Evolutionary conservation across 2,113 vertebrate genomes (phyloP).

Genomic region (Euleptes europaea): DNA sequence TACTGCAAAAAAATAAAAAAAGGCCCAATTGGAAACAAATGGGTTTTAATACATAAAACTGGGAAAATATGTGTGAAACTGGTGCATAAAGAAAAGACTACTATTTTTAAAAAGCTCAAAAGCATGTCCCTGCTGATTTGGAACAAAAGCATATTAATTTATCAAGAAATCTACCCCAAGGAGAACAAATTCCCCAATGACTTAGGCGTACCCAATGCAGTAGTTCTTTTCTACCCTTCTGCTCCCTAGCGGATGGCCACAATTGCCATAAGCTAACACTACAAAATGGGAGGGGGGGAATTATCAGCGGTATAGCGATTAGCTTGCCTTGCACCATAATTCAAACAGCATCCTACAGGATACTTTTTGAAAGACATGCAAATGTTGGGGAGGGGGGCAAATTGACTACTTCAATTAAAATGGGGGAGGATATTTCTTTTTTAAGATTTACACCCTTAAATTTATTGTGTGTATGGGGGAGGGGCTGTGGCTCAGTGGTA

Average conservation of each 20-base stretch:
- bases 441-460: neutral
- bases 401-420: neutral
- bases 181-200: neutral
- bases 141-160: neutral
- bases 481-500: too few relatives aligned
- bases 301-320: neutral
- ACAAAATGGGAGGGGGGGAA: neutral
- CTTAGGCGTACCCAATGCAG: neutral
- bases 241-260: neutral
- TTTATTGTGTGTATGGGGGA: too few relatives aligned
- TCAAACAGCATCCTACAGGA: neutral
- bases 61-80: neutral
- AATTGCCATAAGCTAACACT: slow-evolving; percentile 1
- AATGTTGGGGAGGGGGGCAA: neutral
- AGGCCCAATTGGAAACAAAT: slow-evolving; percentile 6
- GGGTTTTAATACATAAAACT: neutral
- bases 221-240: neutral
- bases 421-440: neutral
- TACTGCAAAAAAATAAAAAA: neutral
- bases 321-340: neutral
- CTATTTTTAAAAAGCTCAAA: neutral
- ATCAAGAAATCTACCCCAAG: neutral
- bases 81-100: neutral
- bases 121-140: neutral
- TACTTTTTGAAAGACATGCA: neutral